Evolutionary conservation across 2,888 invertebrate genomes (phyloP), one percentile per base, ranked within the genome.

Genomic region (Trissoscelio sp.): DNA sequence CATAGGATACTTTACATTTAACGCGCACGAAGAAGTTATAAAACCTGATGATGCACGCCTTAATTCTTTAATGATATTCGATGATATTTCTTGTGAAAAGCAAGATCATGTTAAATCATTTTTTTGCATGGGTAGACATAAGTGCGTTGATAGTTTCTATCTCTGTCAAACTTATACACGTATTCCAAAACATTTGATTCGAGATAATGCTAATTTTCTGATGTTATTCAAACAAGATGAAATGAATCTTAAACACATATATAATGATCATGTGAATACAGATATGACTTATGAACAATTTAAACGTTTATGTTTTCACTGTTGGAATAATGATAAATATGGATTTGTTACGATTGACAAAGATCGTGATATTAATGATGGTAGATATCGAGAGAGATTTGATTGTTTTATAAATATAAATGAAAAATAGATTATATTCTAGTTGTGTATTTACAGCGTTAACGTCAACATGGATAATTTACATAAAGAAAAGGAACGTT

Each of bases 181-280:
- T 48, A 66, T 84, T 3, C 84, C 84, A 60, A 57, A 83, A 18
- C 84, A 86, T 79, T 53, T 85, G 2, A 70, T 84, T 4, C 60
- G 84, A 2, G 85, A 86, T 51, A 85, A 86, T 64, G 82, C 85
- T 4, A 84, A 84, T 31, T 81, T 81, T 0, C 79, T 86, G 42
- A 83, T 86, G 77, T 16, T 79, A 3, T 87, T 67, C 14, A 69
- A 44, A 34, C 62, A 22, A 24, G 79, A 60, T 86, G 85, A 28
- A 81, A 82, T 67, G 44, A 82, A 28, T 67, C 85, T 48, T 80
- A 84, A 67, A 46, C 62, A 85, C 53, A 60, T 85, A 6, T 85
- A 85, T 58, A 51, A 48, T 9, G 64, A 64, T 48, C 64, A 64
- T 12, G 64, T 48, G 0, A 48, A 48, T 20, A 64, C 48, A 1